Conservation (phyloP, 2,113 vertebrate species). For the Aptenodytes patagonicus region DNA sequence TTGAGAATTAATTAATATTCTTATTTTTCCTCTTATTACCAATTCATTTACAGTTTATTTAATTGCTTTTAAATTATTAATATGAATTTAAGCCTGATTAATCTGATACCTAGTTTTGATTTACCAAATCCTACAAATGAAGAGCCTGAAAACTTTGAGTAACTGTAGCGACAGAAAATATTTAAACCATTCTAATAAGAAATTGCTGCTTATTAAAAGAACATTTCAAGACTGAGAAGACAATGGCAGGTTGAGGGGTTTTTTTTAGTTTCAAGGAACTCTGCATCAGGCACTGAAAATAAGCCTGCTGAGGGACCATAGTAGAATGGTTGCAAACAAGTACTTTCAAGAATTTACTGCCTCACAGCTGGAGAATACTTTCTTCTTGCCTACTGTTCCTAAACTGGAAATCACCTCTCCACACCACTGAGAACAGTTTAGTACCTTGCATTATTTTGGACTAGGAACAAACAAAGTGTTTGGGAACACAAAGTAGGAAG, state of each 20-base stretch:
- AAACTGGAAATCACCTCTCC: not conserved
- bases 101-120: not conserved
- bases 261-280: not conserved
- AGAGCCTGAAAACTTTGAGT: not conserved
- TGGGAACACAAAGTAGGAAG: not conserved
- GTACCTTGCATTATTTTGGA: not conserved
- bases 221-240: not conserved
- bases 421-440: not conserved
- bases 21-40: not conserved
- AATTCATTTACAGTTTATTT: not conserved
- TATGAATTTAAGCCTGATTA: not conserved
- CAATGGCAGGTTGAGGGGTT: rapidly evolving
- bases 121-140: not conserved
- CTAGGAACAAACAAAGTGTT: not conserved
- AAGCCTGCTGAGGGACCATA: not conserved
- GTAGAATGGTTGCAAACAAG: not conserved
- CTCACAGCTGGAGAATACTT: not conserved
- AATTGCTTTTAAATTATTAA: not conserved
- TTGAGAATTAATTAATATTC: not conserved
- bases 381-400: not conserved
- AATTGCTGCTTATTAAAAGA: not conserved
- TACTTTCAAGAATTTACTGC: not conserved
- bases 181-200: not conserved
- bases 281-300: not conserved
- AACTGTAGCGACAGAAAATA: not conserved